Base-by-base conservation (phyloP, 2,888 invertebrate species). In the Limnephilus lunatus region DNA sequence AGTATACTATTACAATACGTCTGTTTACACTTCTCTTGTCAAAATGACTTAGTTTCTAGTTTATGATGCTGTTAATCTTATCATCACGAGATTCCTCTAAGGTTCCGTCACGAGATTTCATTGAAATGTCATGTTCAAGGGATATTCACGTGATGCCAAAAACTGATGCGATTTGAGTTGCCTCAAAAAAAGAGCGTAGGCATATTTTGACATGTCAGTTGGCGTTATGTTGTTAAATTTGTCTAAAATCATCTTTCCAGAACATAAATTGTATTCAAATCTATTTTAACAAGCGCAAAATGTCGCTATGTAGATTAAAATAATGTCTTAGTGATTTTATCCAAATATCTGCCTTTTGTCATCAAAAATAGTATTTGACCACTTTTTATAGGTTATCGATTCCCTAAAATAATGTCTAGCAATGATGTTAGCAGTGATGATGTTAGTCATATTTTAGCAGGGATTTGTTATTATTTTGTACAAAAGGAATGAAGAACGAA, bases 11-110 rank as follows among this genome's bases (percentile, higher is more conserved):
- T 48, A n/a, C 30, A 30, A 44, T 86, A 48, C 35, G n/a, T 81
- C 39, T 91, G 91, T 91, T 91, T 88, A 91, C 91, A 89, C 83
- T 83, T 89, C 68, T 68, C 81, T 30, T 91, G 91, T 91, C 91
- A 91, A 91, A 91, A 89, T 86, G 35, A 85, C 53, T 88, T 91
- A 31, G 53, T 80, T 68, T 91, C 30, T 25, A 44, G 35, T 86
- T 39, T 15, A 30, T 25, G 39, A 85, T 25, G 39, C 35, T 85
- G 25, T 85, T 39, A 39, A 39, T 44, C 25, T 85, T 32, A 35
- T 86, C n/a, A 86, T 86, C 48, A 48, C 48, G 86, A 48, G 39
- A 39, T 86, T 83, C 25, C 19, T 83, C 32, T 32, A 12, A 83
- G 83, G 83, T 32, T 32, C 7, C 68, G n/a, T 68, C 68, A 68